A percentile compares a stretch with the other conserved stretches of the same genome.
Evolutionary conservation across 2,797 vertebrate species (phyloP).

Genomic region (Eupleurogrammus muticus): DNA sequence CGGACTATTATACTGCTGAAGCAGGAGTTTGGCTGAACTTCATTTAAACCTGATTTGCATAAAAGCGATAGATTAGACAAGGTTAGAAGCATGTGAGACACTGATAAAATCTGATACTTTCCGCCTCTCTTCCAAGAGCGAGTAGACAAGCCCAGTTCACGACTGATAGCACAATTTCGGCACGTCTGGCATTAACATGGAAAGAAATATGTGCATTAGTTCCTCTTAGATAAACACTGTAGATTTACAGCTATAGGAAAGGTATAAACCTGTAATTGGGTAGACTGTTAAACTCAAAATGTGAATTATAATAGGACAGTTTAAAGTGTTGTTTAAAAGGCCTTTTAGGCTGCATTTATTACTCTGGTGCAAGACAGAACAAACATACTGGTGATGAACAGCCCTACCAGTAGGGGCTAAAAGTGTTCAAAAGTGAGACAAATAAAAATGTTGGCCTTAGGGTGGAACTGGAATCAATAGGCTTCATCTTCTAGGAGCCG

Average conservation of each 20-base stretch:
- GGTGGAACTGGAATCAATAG: not conserved
- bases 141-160: not conserved
- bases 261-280: not conserved
- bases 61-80: conserved; percentile 30
- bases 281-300: not conserved
- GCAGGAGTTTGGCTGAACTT: conserved; percentile 17
- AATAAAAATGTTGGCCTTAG: not conserved
- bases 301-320: not conserved
- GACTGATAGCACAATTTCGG: not conserved
- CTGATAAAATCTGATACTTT: not conserved
- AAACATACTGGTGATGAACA: not conserved
- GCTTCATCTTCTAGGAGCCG: not conserved
- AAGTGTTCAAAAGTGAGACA: not conserved
- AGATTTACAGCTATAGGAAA: not conserved
- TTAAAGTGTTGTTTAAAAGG: not conserved
- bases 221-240: not conserved
- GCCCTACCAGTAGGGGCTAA: not conserved
- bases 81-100: conserved; percentile 1
- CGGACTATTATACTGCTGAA: conserved; percentile 20
- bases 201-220: not conserved
- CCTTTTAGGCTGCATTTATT: not conserved
- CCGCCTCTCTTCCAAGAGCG: not conserved
- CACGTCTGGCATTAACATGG: not conserved
- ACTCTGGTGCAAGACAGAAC: not conserved
- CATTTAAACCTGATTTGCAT: conserved; percentile 51